phyloP scores from a whole-genome alignment of 2,888 invertebrate species.

The Tricholauxania praeusta region DNA sequence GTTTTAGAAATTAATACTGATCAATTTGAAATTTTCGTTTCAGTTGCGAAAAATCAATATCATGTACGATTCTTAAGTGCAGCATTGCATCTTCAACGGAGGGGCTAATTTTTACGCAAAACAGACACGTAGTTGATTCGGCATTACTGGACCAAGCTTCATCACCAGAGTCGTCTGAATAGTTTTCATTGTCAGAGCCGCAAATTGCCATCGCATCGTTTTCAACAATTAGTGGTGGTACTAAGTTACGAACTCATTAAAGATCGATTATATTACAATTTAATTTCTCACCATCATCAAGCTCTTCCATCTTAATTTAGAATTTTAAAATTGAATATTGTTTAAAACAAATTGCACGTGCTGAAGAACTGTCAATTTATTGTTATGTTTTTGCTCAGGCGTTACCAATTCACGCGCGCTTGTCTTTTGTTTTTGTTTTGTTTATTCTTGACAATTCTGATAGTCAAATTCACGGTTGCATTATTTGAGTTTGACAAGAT shows the following conservation, averaged over 20 bases:
- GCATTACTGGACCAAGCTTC: slow-evolving; percentile 69
- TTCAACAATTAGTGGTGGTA: slow-evolving; percentile 9
- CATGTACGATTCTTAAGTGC: slow-evolving; percentile 77
- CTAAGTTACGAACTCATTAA: not conserved
- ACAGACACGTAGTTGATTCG: slow-evolving; percentile 73
- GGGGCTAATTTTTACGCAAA: slow-evolving; percentile 75
- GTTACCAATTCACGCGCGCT: no score
- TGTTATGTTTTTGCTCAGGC: no score
- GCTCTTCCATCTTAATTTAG: not conserved
- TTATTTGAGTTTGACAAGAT: no score
- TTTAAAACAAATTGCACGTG: slow-evolving; percentile 22
- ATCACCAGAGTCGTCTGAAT: slow-evolving; percentile 61
- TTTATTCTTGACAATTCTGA: no score
- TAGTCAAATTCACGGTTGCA: no score
- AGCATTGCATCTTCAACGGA: slow-evolving; percentile 75
- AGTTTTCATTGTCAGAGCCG: not conserved
- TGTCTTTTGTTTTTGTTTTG: no score
- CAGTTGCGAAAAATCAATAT: slow-evolving; percentile 75
- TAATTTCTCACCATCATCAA: slow-evolving; percentile 1
- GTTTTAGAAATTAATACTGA: slow-evolving; percentile 83
- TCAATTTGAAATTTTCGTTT: slow-evolving; percentile 82
- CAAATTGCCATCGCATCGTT: not conserved
- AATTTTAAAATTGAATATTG: no score
- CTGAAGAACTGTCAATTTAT: not conserved
- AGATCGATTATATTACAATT: not conserved